phyloP scores from a whole-genome alignment of 2,797 vertebrate genomes.

The Acipenser oxyrinchus region DNA sequence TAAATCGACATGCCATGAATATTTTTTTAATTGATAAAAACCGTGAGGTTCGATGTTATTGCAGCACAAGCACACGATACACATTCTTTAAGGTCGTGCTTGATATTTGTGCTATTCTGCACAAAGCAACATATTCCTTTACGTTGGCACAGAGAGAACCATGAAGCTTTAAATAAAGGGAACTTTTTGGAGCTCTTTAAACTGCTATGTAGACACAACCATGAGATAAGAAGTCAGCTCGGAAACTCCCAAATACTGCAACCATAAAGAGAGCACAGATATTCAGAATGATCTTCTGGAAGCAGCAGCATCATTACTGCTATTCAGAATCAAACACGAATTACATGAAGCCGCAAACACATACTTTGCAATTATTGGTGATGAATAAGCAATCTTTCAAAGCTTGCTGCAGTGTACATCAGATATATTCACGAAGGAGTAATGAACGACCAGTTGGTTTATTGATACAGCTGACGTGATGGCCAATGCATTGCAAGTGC shows the following conservation, averaged over 20 bases:
- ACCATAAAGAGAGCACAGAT: not conserved
- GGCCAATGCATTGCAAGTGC: not conserved
- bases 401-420: not conserved
- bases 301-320: not conserved
- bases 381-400: slow-evolving; percentile 9
- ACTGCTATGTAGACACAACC: not conserved
- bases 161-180: slow-evolving; percentile 11
- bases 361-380: not conserved
- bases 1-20: not conserved
- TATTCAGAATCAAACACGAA: not conserved
- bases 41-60: not conserved
- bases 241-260: slow-evolving; percentile 5
- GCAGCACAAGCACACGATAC: too few species aligned
- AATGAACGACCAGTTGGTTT: not conserved
- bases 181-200: slow-evolving; percentile 11
- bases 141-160: slow-evolving; percentile 10
- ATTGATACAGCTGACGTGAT: not conserved
- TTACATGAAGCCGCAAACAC: not conserved
- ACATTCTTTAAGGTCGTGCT: slow-evolving; percentile 7
- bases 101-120: slow-evolving; percentile 10
- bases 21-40: not conserved
- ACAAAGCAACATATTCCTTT: slow-evolving; percentile 12
- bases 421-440: not conserved
- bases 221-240: slow-evolving; percentile 1
- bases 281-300: slow-evolving; percentile 4